Conservation (phyloP, 2,888 invertebrate genomes). For the Plutella xylostella region DNA sequence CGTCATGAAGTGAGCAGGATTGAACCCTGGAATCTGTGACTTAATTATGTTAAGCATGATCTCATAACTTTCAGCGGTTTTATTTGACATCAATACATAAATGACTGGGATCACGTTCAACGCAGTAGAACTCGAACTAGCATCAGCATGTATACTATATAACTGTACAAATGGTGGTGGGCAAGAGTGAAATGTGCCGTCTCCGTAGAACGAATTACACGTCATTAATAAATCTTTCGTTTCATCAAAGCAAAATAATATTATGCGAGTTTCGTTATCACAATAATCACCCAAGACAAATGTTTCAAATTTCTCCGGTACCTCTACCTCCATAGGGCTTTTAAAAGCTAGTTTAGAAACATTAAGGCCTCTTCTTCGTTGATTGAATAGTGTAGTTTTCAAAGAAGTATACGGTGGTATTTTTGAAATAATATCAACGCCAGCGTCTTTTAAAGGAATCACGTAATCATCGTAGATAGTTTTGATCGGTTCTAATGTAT, state of each 20-base stretch:
- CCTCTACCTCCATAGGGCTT: slow-evolving; percentile 5
- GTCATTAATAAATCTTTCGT: slow-evolving; percentile 3
- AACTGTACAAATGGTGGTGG: not conserved
- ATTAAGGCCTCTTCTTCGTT: too few species aligned
- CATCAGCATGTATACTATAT: slow-evolving; percentile 3
- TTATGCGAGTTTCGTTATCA: slow-evolving; percentile 7
- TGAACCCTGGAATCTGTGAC: not conserved
- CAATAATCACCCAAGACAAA: slow-evolving; percentile 12
- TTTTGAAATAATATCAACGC: too few species aligned
- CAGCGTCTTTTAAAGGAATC: too few species aligned
- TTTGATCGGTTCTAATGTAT: too few species aligned
- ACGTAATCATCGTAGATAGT: too few species aligned
- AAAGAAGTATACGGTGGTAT: too few species aligned
- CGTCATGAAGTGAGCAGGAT: not conserved
- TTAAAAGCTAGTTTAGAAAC: not conserved
- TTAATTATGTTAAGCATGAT: not conserved
- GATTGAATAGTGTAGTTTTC: too few species aligned
- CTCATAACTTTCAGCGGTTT: not conserved
- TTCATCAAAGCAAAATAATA: slow-evolving; percentile 12
- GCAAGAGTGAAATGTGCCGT: not conserved
- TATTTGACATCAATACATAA: not conserved
- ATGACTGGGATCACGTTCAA: not conserved
- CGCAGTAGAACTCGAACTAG: not conserved
- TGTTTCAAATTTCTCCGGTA: slow-evolving; percentile 7
- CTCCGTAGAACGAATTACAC: not conserved